Percentiles rank a stretch among this genome's conserved stretches.
These are phyloP conservation scores for Misgurnus anguillicaudatus DNA, from an alignment of 2,113 vertebrate genomes.

Conservation along the genomic window DNA sequence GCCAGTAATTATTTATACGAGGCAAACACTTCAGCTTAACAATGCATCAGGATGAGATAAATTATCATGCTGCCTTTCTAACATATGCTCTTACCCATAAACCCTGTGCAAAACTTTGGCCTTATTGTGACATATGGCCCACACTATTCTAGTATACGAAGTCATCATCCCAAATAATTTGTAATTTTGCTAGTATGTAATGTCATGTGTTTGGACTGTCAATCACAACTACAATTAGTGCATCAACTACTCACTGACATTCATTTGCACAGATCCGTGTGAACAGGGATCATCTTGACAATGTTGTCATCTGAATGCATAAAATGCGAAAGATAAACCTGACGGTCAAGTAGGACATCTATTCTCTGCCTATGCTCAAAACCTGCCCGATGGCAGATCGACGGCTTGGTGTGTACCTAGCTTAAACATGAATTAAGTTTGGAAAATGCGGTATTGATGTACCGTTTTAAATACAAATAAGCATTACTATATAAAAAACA, in stretches of 20 bases:
- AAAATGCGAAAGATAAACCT: too few species aligned
- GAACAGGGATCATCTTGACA: too few species aligned
- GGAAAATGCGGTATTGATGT: background rate
- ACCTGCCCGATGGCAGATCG: too few species aligned
- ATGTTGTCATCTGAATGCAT: too few species aligned
- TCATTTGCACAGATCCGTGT: too few species aligned
- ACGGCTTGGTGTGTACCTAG: too few species aligned
- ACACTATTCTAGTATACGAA: conserved; percentile 15
- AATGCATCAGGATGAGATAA: conserved; percentile 28
- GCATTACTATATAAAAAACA: background rate
- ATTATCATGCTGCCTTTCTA: conserved; percentile 19
- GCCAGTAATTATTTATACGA: conserved; percentile 36
- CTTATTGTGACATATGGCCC: conserved; percentile 13
- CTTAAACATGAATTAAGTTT: too few species aligned
- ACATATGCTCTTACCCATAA: conserved; percentile 19
- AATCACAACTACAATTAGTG: conserved; percentile 4
- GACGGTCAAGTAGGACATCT: too few species aligned
- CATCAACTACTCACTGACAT: background rate
- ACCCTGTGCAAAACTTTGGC: conserved; percentile 7
- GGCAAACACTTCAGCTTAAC: conserved; percentile 14
- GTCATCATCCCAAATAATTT: conserved; percentile 35
- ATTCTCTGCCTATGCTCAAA: too few species aligned
- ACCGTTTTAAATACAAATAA: background rate
- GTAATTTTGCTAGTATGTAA: background rate
- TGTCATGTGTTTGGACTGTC: conserved; percentile 2